These are phyloP conservation scores for Erpetoichthys calabaricus DNA, from an alignment of 2,797 vertebrate species.

Conservation along the genomic window DNA sequence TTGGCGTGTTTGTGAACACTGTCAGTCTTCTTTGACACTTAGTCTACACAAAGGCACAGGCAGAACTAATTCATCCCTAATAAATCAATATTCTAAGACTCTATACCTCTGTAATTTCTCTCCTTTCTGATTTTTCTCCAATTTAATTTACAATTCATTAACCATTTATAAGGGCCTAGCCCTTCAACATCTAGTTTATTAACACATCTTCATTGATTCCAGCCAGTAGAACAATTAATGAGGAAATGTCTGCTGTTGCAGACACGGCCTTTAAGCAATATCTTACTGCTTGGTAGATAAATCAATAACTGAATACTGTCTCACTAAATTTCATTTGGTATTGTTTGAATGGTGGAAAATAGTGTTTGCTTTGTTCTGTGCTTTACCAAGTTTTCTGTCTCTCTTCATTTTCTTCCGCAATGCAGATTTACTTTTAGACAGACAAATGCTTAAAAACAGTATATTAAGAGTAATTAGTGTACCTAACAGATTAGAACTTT, in stretches of 20 bases:
- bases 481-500: too few species aligned
- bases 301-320: conserved; percentile 12
- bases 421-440: too few species aligned
- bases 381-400: too few species aligned
- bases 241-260: conserved; percentile 6
- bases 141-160: conserved; percentile 27
- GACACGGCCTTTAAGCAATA: conserved; percentile 12
- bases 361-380: too few species aligned
- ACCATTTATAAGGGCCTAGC: conserved; percentile 18
- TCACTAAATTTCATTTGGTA: neutral
- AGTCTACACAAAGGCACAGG: neutral
- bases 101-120: conserved; percentile 5
- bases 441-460: too few species aligned
- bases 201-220: conserved; percentile 13
- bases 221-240: conserved; percentile 12
- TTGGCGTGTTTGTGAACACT: too few species aligned
- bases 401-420: too few species aligned
- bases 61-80: conserved; percentile 2
- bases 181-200: conserved; percentile 10
- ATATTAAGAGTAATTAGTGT: too few species aligned
- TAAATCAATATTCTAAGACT: conserved; percentile 2
- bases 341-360: neutral
- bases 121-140: conserved; percentile 14
- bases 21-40: too few species aligned
- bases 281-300: neutral